Percentiles rank a stretch among this genome's conserved stretches.
phyloP scores from a whole-genome alignment of 1,140 invertebrate species.

The Drosophila sp. region DNA sequence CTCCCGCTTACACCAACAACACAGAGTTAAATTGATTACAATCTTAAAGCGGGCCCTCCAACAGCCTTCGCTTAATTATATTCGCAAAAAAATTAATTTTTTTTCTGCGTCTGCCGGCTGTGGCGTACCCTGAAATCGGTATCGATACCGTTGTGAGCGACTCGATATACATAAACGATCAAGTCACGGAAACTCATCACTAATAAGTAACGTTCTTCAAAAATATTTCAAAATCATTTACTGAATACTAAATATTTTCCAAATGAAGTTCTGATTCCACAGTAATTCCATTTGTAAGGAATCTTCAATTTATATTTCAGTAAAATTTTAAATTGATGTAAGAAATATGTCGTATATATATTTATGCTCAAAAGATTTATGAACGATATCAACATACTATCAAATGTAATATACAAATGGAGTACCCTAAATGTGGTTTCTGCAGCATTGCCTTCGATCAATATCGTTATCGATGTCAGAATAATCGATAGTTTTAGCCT shows the following conservation, averaged over 20 bases:
- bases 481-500: neutral
- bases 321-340: too few species aligned
- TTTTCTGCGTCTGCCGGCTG: conserved; percentile 47
- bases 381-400: too few species aligned
- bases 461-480: neutral
- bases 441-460: neutral
- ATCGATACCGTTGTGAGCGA: neutral
- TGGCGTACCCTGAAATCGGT: neutral
- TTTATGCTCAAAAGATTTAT: too few species aligned
- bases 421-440: neutral
- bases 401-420: neutral
- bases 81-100: conserved; percentile 42
- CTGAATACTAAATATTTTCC: too few species aligned
- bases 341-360: too few species aligned
- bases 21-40: conserved; percentile 20
- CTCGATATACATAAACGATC: neutral
- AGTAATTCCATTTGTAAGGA: too few species aligned
- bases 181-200: neutral
- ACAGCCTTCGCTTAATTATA: conserved; percentile 44
- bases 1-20: conserved; percentile 10
- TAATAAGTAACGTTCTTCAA: neutral
- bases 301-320: too few species aligned
- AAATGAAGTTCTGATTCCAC: too few species aligned
- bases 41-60: conserved; percentile 26
- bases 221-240: too few species aligned